These are phyloP conservation scores for Grantiella picta DNA, from an alignment of 2,113 vertebrate genomes.

Conservation along the genomic window DNA sequence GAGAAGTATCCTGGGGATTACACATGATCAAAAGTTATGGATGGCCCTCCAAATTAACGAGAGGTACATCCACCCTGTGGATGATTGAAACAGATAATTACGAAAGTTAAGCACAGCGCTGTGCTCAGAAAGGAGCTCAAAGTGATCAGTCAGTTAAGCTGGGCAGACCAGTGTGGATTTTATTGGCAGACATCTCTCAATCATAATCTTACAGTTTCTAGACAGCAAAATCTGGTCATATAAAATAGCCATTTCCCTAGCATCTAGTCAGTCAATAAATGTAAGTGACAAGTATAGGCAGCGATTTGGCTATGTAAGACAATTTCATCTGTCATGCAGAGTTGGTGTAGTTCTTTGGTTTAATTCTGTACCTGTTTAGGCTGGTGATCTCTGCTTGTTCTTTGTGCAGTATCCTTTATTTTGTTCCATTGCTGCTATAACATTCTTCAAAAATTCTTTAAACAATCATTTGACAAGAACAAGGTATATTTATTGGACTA, in stretches of 20 bases:
- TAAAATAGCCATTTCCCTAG: not conserved
- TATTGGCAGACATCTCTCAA: not conserved
- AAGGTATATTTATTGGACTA: not conserved
- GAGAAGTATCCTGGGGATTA: not conserved
- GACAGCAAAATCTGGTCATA: not conserved
- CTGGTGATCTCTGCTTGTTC: not conserved
- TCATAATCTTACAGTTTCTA: not conserved
- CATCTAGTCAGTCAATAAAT: not conserved
- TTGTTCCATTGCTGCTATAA: not conserved
- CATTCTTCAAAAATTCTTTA: not conserved
- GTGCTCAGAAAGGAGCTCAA: not conserved
- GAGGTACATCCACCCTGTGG: not conserved
- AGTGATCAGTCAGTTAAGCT: accelerated
- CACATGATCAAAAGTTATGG: not conserved
- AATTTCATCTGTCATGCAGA: not conserved
- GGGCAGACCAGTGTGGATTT: not conserved
- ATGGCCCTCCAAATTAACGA: not conserved
- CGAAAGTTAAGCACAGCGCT: not conserved
- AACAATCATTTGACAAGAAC: not conserved
- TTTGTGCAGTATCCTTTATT: not conserved
- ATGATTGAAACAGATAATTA: not conserved
- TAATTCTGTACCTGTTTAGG: not conserved
- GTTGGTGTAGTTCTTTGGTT: not conserved
- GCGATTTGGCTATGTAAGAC: not conserved
- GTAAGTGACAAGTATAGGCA: not conserved